Evolutionary conservation across 2,888 invertebrate genomes (phyloP).

Genomic region (Epirrhoe tristata): DNA sequence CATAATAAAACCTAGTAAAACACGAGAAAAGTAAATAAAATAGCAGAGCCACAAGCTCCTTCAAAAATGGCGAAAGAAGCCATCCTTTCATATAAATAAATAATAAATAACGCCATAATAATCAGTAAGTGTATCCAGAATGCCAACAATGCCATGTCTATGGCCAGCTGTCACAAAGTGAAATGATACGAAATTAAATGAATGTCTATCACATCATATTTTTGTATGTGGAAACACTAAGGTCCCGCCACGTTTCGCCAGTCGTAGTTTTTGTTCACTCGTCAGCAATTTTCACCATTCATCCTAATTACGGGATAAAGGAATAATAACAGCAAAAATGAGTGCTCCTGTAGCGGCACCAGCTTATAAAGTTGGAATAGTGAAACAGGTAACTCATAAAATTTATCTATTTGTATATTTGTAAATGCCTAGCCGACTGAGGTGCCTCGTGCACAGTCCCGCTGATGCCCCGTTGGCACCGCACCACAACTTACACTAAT

Average conservation of each 20-base stretch:
- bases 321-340: constrained; percentile 66
- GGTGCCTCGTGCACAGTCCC: constrained; percentile 72
- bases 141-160: constrained; percentile 12
- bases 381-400: constrained; percentile 77
- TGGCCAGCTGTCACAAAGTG: constrained; percentile 17
- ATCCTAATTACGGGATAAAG: constrained; percentile 58
- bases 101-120: background rate
- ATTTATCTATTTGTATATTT: constrained; percentile 48
- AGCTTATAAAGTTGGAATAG: constrained; percentile 76
- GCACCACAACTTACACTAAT: constrained; percentile 42
- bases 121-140: constrained; percentile 6
- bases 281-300: constrained; percentile 65
- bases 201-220: constrained; percentile 21
- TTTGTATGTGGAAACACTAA: constrained; percentile 67
- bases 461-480: constrained; percentile 79
- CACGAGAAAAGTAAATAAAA: too few relatives aligned
- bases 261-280: constrained; percentile 62
- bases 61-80: too few relatives aligned
- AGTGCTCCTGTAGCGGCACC: constrained; percentile 74
- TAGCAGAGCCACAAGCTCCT: too few relatives aligned
- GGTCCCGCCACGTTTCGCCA: constrained; percentile 80
- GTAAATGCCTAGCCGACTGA: constrained; percentile 37
- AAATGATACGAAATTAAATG: background rate
- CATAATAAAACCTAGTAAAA: too few relatives aligned
- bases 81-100: too few relatives aligned